Base-by-base conservation (phyloP, 2,888 invertebrate species). In the Meandrusa payeni region DNA sequence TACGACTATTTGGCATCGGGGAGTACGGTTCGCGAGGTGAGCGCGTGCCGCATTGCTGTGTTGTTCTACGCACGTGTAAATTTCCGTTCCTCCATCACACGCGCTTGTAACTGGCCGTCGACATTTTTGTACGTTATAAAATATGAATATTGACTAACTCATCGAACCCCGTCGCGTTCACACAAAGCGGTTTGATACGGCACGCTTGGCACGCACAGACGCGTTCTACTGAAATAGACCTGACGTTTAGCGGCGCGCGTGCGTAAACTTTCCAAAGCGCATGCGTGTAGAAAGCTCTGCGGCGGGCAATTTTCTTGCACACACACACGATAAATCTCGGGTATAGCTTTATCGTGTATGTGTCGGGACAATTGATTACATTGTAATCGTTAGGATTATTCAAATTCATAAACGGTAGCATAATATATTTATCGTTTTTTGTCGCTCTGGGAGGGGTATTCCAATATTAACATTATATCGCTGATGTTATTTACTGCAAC, bases 191-290 rank as follows among this genome's bases (percentile, higher is more conserved):
- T 53, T 46, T 52, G 59, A 43, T 54, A 51, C 54, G 55, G 56
- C 53, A 48, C 51, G 61, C 54, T 57, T 51, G 55, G 46, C 41
- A 47, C 54, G 62, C 59, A 50, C 59, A 61, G 53, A 61, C 61
- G 71, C 67, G 69, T 68, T 61, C 57, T 71, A 80, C 86, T 76
- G 74, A 83, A 85, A 85, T 85, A 85, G 80, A 72, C 51, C 60
- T 78, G 82, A 79, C 78, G 81, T 80, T 75, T 72, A 15, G 5
- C 2, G 34, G 3, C 22, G 75, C 80, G 81, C 83, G 59, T 70
- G 82, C 55, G 63, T 50, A 54, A 46, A 54, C 11, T 11, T 19
- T 41, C 9, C 11, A 5, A n/a, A 7, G 74, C 81, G 81, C 83
- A 59, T 71, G 82, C 55, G 63, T 50, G 54, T 10, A 22, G 3